A percentile compares a stretch with the other conserved stretches of the same genome.
Conservation (phyloP, 2,888 invertebrate species). For the Mesorhabditis sp. region DNA sequence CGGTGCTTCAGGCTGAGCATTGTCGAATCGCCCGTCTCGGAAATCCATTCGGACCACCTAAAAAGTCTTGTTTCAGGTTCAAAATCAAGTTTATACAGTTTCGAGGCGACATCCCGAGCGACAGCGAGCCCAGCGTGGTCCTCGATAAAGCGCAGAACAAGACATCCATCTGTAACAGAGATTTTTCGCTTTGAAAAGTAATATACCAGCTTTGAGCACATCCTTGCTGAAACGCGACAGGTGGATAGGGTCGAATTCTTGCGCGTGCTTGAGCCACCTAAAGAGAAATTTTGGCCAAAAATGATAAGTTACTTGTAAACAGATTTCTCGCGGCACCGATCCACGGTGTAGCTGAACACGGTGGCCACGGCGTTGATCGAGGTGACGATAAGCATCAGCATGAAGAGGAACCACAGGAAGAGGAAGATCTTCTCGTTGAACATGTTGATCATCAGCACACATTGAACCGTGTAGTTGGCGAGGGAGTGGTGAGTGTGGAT, state of each 20-base stretch:
- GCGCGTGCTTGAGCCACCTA: constrained; percentile 2
- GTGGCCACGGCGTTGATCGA: neutral
- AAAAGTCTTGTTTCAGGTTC: neutral
- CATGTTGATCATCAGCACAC: neutral
- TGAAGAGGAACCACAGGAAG: constrained; percentile 6
- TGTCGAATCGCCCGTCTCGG: too few species aligned
- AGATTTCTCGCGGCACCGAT: neutral
- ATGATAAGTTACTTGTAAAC: neutral
- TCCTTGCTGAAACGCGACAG: neutral
- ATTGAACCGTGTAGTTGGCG: neutral
- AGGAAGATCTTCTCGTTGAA: constrained; percentile 4
- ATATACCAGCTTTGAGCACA: neutral
- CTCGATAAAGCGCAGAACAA: constrained; percentile 1
- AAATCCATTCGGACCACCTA: neutral
- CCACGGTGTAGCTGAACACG: neutral
- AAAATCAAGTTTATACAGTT: neutral
- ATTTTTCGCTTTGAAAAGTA: neutral
- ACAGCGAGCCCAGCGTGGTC: neutral
- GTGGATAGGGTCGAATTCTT: neutral
- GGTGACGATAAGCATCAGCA: neutral
- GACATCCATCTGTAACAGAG: neutral
- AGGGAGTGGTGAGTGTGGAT: neutral
- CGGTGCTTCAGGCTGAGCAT: too few species aligned
- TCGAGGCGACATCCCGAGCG: neutral
- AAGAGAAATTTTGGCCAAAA: neutral